A percentile compares a stretch with the other conserved stretches of the same genome.
phyloP scores from a whole-genome alignment of 1,140 invertebrate genomes.

The Meteorus sp. region DNA sequence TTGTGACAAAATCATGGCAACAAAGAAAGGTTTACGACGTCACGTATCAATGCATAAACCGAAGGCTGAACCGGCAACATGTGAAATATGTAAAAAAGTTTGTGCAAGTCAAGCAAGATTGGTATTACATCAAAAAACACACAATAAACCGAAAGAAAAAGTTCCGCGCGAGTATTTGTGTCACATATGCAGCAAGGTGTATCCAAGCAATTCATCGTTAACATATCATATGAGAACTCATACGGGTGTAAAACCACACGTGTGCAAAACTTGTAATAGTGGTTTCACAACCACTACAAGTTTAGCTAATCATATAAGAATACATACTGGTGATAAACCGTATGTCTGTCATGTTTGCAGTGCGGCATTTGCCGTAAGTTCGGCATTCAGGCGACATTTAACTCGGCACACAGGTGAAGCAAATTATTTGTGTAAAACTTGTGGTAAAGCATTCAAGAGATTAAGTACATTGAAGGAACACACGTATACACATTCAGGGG shows the following conservation, averaged over 20 bases:
- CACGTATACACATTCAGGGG: slow-evolving; percentile 62
- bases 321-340: slow-evolving; percentile 56
- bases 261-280: slow-evolving; percentile 58
- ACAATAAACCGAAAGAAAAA: slow-evolving; percentile 54
- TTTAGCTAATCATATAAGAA: slow-evolving; percentile 55
- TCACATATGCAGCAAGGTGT: slow-evolving; percentile 57
- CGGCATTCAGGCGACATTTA: slow-evolving; percentile 59
- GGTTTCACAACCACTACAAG: slow-evolving; percentile 57
- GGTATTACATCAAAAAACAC: slow-evolving; percentile 52
- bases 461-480: slow-evolving; percentile 63
- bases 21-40: slow-evolving; percentile 53
- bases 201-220: slow-evolving; percentile 57
- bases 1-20: slow-evolving; percentile 38
- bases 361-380: slow-evolving; percentile 56
- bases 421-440: slow-evolving; percentile 64
- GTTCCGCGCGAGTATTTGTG: slow-evolving; percentile 55
- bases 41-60: slow-evolving; percentile 57
- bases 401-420: slow-evolving; percentile 65
- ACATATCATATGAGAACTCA: slow-evolving; percentile 60
- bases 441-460: slow-evolving; percentile 68
- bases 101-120: slow-evolving; percentile 55
- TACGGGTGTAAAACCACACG: slow-evolving; percentile 55
- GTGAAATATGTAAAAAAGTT: slow-evolving; percentile 55
- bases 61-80: slow-evolving; percentile 54
- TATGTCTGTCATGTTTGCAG: slow-evolving; percentile 58